Evolutionary conservation across 2,888 invertebrate genomes (phyloP).

Genomic region (Schizaphis graminum): DNA sequence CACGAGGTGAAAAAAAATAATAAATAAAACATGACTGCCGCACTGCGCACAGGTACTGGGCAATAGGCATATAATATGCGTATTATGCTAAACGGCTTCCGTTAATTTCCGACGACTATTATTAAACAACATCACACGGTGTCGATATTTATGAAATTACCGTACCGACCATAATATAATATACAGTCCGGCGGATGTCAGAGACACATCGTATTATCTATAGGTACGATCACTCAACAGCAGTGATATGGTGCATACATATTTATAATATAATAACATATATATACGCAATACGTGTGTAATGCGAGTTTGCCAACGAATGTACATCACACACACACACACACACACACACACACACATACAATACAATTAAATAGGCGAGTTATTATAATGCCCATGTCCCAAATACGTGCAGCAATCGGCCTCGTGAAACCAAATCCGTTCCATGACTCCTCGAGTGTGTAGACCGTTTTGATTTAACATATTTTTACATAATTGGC

Average conservation of each 20-base stretch:
- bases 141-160: conserved; percentile 9
- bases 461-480: conserved; percentile 34
- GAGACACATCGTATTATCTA: neutral
- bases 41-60: neutral
- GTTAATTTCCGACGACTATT: conserved; percentile 12
- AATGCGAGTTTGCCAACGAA: neutral
- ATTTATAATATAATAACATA: conserved; percentile 8
- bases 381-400: neutral
- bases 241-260: neutral
- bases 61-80: neutral
- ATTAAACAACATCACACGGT: neutral
- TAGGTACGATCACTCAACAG: neutral
- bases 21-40: neutral
- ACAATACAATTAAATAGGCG: neutral
- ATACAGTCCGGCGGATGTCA: conserved; percentile 9
- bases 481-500: conserved; percentile 60
- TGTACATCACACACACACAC: neutral
- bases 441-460: conserved; percentile 37
- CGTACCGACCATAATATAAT: neutral
- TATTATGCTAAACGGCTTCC: conserved; percentile 46
- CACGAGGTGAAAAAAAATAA: conserved; percentile 20
- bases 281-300: neutral
- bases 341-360: neutral
- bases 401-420: conserved; percentile 3
- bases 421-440: conserved; percentile 41